Conservation (phyloP, 2,113 vertebrate genomes). For the Okapia johnstoni region DNA sequence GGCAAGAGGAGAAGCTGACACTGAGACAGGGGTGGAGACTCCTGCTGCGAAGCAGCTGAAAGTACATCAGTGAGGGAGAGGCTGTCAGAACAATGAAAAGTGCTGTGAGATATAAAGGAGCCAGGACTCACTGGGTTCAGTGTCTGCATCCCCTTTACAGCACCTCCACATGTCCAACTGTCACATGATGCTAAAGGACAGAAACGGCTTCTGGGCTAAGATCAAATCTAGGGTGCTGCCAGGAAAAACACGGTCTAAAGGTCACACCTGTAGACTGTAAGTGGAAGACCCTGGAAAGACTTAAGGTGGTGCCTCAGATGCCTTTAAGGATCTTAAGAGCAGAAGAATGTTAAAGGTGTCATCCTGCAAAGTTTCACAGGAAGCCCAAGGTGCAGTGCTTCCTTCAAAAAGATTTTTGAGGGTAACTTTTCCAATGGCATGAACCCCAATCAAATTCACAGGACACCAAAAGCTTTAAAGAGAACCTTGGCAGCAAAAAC, state of each 20-base stretch:
- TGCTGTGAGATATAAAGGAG: neutral
- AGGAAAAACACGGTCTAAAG: neutral
- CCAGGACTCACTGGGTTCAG: neutral
- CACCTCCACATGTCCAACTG: neutral
- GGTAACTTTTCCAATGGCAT: neutral
- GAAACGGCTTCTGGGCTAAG: neutral
- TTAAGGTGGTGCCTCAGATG: neutral
- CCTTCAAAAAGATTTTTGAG: neutral
- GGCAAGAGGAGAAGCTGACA: neutral
- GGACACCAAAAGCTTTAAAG: neutral
- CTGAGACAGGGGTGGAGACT: neutral
- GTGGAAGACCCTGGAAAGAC: neutral
- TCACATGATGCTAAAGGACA: neutral
- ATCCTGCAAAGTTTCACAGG: neutral
- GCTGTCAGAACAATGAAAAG: neutral
- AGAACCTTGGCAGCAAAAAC: neutral
- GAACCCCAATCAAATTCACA: neutral
- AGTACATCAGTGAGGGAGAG: neutral
- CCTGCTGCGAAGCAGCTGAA: neutral
- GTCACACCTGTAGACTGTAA: neutral
- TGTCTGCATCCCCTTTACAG: neutral
- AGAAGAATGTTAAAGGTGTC: neutral
- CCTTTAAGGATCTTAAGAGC: neutral
- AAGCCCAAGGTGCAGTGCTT: neutral
- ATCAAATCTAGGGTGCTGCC: neutral